Percentiles rank a stretch among this genome's conserved stretches.
Conservation (phyloP, 92 coral and sea anemone genomes). For the Diadumene lineata region DNA sequence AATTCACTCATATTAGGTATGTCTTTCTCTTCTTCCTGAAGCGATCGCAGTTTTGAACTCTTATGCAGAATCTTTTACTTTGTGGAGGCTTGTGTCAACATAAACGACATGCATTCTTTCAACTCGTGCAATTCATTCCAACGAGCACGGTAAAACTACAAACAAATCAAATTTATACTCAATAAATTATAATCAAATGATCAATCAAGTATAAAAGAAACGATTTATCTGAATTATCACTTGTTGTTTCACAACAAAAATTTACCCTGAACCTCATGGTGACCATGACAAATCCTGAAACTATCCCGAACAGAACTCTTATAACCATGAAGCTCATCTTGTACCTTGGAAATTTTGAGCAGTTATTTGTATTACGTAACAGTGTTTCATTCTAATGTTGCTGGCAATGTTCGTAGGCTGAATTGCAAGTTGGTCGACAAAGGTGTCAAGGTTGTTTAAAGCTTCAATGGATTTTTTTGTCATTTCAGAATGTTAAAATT, state of each 20-base stretch:
- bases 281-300: slow-evolving; percentile 12
- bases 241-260: not conserved
- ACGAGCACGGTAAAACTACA: not conserved
- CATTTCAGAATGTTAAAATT: too few relatives aligned
- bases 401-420: too few relatives aligned
- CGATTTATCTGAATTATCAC: not conserved
- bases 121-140: not conserved
- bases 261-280: not conserved
- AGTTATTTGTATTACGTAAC: too few relatives aligned
- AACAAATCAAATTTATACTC: not conserved
- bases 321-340: too few relatives aligned
- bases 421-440: too few relatives aligned
- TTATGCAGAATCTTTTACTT: not conserved
- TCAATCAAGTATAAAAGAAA: not conserved
- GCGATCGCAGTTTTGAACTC: slow-evolving; percentile 1
- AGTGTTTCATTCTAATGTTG: too few relatives aligned
- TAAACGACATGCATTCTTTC: not conserved
- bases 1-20: not conserved
- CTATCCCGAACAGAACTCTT: slow-evolving; percentile 15
- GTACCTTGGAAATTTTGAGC: too few relatives aligned
- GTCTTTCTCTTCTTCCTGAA: slow-evolving; percentile 1
- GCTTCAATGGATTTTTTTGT: too few relatives aligned
- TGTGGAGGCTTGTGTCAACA: not conserved
- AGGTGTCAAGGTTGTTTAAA: too few relatives aligned
- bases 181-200: too few relatives aligned